Conservation (phyloP, 1,140 invertebrate genomes). For the Heliconius melpomene region DNA sequence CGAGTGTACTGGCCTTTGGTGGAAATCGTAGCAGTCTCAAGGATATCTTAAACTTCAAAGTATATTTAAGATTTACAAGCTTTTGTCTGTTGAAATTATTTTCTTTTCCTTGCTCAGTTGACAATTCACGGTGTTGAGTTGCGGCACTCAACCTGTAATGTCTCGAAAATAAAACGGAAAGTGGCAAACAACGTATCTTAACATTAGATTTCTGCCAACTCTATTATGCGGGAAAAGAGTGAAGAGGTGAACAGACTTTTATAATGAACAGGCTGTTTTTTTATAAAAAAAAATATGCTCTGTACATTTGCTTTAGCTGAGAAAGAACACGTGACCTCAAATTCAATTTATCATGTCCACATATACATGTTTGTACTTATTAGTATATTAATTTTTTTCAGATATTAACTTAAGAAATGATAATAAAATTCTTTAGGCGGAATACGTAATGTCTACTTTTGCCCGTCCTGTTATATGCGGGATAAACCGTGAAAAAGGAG, state of each 20-base stretch:
- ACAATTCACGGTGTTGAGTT: too few species aligned
- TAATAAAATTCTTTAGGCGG: not conserved
- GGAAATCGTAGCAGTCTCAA: slow-evolving; percentile 13
- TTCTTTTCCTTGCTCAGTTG: not conserved
- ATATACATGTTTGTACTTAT: not conserved
- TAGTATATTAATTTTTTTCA: not conserved
- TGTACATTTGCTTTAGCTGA: not conserved
- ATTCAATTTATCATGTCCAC: not conserved
- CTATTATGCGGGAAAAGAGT: not conserved
- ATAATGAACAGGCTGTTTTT: too few species aligned
- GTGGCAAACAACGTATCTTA: too few species aligned
- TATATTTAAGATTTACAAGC: slow-evolving; percentile 10
- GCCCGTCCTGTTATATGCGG: too few species aligned
- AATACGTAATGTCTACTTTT: too few species aligned
- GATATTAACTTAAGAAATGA: not conserved
- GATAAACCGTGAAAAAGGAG: too few species aligned
- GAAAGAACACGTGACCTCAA: not conserved
- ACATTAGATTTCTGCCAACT: too few species aligned
- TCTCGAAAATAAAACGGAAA: too few species aligned
- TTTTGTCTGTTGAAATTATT: slow-evolving; percentile 2
- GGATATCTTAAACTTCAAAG: slow-evolving; percentile 4
- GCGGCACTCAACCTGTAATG: not conserved
- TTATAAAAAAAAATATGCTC: not conserved
- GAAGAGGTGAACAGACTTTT: not conserved
- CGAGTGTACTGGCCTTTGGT: slow-evolving; percentile 15